phyloP scores from a whole-genome alignment of 2,888 invertebrate genomes.

The Drosophila borealis region DNA sequence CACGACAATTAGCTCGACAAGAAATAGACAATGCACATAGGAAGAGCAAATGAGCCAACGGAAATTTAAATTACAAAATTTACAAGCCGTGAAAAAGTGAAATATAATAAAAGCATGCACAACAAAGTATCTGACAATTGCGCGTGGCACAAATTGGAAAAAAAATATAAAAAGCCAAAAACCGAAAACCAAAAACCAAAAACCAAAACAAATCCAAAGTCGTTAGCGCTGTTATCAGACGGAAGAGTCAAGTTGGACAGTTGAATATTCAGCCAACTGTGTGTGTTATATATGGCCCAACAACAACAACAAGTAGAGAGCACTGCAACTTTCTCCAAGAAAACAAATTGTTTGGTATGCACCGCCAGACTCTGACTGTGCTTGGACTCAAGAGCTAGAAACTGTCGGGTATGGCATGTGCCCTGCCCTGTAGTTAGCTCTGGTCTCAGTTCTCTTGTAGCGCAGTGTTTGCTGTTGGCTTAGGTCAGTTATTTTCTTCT shows the following conservation, averaged over 20 bases:
- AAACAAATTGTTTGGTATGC: constrained; percentile 60
- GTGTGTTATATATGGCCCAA: constrained; percentile 56
- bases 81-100: constrained; percentile 51
- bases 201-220: constrained; percentile 26
- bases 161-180: constrained; percentile 27
- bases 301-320: constrained; percentile 30
- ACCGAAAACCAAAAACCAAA: constrained; percentile 16
- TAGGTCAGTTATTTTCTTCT: constrained; percentile 40
- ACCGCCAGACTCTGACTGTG: constrained; percentile 35
- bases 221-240: constrained; percentile 63
- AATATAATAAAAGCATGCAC: not conserved
- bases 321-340: constrained; percentile 70
- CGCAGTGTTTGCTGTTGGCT: constrained; percentile 27
- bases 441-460: constrained; percentile 22
- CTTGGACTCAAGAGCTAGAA: constrained; percentile 34
- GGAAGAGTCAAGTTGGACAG: constrained; percentile 56
- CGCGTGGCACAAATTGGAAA: constrained; percentile 36
- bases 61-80: constrained; percentile 72
- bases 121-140: constrained; percentile 41
- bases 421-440: constrained; percentile 17
- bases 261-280: constrained; percentile 39
- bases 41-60: constrained; percentile 64
- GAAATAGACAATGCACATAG: constrained; percentile 29
- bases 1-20: constrained; percentile 65
- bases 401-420: constrained; percentile 42